Percentiles rank a stretch among this genome's conserved stretches.
Conservation (phyloP, 2,888 invertebrate species). For the Emmelina monodactyla region DNA sequence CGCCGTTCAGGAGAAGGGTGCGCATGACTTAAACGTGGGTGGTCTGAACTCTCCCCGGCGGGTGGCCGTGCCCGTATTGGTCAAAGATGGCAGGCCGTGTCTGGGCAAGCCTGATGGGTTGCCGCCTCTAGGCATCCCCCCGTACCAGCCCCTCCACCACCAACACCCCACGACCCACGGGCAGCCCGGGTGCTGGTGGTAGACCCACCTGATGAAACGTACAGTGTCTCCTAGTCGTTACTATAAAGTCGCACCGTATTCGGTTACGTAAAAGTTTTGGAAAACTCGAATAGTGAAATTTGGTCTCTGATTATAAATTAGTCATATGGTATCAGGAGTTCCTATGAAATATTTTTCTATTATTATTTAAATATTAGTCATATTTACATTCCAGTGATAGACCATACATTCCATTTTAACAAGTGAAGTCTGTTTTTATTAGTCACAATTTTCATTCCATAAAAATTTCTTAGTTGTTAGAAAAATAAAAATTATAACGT, state of each 20-base stretch:
- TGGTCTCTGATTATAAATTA: constrained; percentile 15
- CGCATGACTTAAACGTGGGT: constrained; percentile 72
- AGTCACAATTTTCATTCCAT: constrained; percentile 27
- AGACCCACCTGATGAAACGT: constrained; percentile 12
- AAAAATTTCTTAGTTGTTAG: constrained; percentile 33
- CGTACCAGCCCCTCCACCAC: constrained; percentile 54
- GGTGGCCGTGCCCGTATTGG: constrained; percentile 93
- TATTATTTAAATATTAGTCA: constrained; percentile 26
- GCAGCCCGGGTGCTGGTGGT: constrained; percentile 67
- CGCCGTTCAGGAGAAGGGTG: constrained; percentile 93
- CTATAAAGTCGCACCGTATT: neutral
- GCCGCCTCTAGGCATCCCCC: constrained; percentile 55
- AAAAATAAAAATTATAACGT: constrained; percentile 39
- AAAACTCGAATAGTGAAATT: constrained; percentile 35
- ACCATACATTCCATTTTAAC: neutral
- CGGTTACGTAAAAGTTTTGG: constrained; percentile 10
- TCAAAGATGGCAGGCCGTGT: constrained; percentile 94
- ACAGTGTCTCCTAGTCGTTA: constrained; percentile 45
- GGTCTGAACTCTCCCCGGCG: constrained; percentile 84
- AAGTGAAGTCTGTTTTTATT: neutral
- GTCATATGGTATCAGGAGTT: constrained; percentile 46
- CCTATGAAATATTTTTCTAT: constrained; percentile 38
- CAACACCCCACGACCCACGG: constrained; percentile 43
- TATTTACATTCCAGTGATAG: constrained; percentile 6
- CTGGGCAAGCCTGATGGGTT: constrained; percentile 67